These are phyloP conservation scores for Crepidodera aurea DNA, from an alignment of 2,888 invertebrate species.

Conservation along the genomic window DNA sequence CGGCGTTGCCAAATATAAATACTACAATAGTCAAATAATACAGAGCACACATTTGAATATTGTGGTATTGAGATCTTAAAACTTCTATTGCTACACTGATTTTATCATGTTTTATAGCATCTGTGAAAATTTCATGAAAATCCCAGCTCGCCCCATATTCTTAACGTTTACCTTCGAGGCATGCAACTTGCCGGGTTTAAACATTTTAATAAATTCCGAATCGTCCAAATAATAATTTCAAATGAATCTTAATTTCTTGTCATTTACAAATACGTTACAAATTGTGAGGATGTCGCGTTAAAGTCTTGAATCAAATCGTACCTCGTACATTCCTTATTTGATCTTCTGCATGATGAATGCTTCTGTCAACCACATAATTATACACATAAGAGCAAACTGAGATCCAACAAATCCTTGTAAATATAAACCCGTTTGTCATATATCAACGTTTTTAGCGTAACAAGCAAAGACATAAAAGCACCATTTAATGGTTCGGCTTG, in stretches of 20 bases:
- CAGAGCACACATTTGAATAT: no score
- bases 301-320: conserved; percentile 23
- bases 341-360: conserved; percentile 36
- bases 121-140: no score
- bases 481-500: conserved; percentile 48
- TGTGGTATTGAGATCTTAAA: no score
- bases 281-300: conserved; percentile 22
- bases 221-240: no score
- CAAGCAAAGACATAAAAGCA: conserved; percentile 53
- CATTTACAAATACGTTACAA: conserved; percentile 24
- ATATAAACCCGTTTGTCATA: conserved; percentile 53
- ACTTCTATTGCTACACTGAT: no score
- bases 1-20: no score
- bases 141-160: no score
- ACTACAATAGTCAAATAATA: no score
- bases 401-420: conserved; percentile 44
- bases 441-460: conserved; percentile 55
- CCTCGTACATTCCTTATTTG: conserved; percentile 30
- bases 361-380: conserved; percentile 38
- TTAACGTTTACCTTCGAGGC: no score
- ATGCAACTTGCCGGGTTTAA: no score
- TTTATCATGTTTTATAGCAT: no score
- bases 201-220: no score
- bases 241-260: conserved; percentile 1
- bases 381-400: conserved; percentile 38